Percentiles rank a stretch among this genome's conserved stretches.
phyloP scores from a whole-genome alignment of 2,888 invertebrate genomes.

The Tanypteryx hageni region DNA sequence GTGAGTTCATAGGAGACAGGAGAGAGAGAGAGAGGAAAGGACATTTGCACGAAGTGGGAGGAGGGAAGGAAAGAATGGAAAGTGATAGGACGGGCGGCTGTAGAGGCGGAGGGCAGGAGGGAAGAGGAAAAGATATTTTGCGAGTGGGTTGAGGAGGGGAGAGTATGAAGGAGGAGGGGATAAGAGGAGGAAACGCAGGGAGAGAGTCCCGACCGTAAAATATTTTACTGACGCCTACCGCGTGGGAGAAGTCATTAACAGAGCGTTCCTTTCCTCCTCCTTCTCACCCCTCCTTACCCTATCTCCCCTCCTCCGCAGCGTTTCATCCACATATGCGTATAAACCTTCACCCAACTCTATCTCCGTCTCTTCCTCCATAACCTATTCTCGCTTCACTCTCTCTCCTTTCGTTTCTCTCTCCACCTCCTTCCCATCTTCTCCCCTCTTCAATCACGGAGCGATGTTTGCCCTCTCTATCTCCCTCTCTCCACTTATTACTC shows the following conservation, averaged over 20 bases:
- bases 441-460: not conserved
- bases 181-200: not conserved
- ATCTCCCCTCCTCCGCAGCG: not conserved
- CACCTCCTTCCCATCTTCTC: not conserved
- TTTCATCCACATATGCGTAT: not conserved
- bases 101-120: not conserved
- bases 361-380: too few relatives aligned
- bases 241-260: not conserved
- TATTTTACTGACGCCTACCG: not conserved
- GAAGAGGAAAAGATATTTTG: not conserved
- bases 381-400: too few relatives aligned
- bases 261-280: not conserved
- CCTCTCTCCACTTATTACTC: not conserved
- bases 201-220: not conserved
- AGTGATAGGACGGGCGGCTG: too few relatives aligned
- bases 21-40: not conserved
- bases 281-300: not conserved
- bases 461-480: not conserved
- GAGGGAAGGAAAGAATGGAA: too few relatives aligned
- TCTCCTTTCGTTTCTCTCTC: not conserved
- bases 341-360: too few relatives aligned
- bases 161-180: not conserved
- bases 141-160: not conserved
- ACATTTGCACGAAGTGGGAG: not conserved
- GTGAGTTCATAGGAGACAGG: not conserved